Base-by-base conservation (phyloP, 1,140 invertebrate species). In the Ctenoplectra terminalis region DNA sequence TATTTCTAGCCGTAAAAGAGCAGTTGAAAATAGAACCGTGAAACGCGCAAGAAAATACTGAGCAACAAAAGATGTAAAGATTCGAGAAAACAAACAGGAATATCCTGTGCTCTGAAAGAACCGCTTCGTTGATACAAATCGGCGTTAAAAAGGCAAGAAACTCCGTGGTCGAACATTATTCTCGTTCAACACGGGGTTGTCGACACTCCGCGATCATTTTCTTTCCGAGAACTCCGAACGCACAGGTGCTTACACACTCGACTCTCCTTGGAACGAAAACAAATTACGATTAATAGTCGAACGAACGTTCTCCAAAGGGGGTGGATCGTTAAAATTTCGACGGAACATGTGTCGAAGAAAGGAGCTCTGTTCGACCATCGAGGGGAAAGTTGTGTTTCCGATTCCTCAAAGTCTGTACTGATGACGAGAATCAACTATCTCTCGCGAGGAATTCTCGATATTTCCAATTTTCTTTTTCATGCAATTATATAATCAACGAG, bases 271-370 rank as follows among this genome's bases (percentile, higher is more conserved):
- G 17, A 86, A 86, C 29, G 61, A 87, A 87, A 87, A 87, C 84
- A 87, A 87, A 86, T 86, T 86, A 70, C 71, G 75, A 82, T 78
- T 86, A 85, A 86, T 71, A 69, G 85, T 78, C 70, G 75, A 48
- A 17, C 26, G 31, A 34, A 31, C 8, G 20, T 43, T 58, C 43
- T 46, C 6, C 26, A 3, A 3, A 20, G 9, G n/a, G 23, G 20
- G 9, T 20, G 20, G 3, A 50, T 48, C 15, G 43, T 17, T 17
- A 20, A 40, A 34, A 31, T 2, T 31, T 26, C 13, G 43, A 17
- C 7, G 13, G 4, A 34, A 8, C 29, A 23, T 11, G 11, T 8
- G 29, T 46, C 13, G 13, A 61, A 11, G 56, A 43, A 29, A 40
- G 26, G 11, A 34, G 13, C n/a, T 50, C 13, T 0, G 1, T 0